Percentiles rank a stretch among this genome's conserved stretches.
These are phyloP conservation scores for Hucho hucho DNA, from an alignment of 2,113 vertebrate genomes.

Conservation along the genomic window DNA sequence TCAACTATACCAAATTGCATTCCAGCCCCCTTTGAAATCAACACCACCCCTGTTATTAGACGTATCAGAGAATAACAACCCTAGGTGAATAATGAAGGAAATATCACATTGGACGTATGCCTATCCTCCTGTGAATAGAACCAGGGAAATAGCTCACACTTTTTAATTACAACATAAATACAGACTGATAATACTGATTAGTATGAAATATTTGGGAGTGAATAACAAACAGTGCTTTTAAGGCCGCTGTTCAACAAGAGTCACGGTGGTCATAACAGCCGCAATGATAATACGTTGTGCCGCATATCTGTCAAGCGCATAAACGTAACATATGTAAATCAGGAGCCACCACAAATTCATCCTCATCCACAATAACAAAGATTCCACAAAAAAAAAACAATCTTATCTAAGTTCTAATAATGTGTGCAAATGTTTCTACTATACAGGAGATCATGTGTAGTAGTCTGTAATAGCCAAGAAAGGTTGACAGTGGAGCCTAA, in stretches of 20 bases:
- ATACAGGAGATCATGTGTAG: background rate
- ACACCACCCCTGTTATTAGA: slow-evolving; percentile 67
- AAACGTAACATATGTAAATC: too few species aligned
- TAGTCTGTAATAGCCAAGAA: slow-evolving; percentile 5
- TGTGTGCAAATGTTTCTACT: background rate
- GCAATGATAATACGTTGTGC: too few species aligned
- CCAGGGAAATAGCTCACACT: slow-evolving; percentile 53
- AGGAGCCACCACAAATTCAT: too few species aligned
- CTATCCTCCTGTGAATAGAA: slow-evolving; percentile 64
- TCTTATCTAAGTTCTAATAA: too few species aligned
- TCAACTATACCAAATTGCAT: background rate
- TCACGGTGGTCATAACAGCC: too few species aligned
- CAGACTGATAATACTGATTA: slow-evolving; percentile 66
- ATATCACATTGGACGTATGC: slow-evolving; percentile 52
- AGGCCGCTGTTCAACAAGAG: too few species aligned
- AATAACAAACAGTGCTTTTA: background rate
- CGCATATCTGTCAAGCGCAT: too few species aligned
- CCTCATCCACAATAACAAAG: too few species aligned
- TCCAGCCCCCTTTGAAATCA: background rate
- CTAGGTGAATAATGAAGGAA: slow-evolving; percentile 52
- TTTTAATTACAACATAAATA: slow-evolving; percentile 71
- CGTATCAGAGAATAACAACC: slow-evolving; percentile 61
- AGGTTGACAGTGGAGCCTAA: slow-evolving; percentile 22
- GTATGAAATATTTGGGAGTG: slow-evolving; percentile 66
- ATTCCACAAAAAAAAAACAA: too few species aligned